A percentile compares a stretch with the other conserved stretches of the same genome.
Evolutionary conservation across 2,888 invertebrate genomes (phyloP).

Genomic region (Nezara viridula): DNA sequence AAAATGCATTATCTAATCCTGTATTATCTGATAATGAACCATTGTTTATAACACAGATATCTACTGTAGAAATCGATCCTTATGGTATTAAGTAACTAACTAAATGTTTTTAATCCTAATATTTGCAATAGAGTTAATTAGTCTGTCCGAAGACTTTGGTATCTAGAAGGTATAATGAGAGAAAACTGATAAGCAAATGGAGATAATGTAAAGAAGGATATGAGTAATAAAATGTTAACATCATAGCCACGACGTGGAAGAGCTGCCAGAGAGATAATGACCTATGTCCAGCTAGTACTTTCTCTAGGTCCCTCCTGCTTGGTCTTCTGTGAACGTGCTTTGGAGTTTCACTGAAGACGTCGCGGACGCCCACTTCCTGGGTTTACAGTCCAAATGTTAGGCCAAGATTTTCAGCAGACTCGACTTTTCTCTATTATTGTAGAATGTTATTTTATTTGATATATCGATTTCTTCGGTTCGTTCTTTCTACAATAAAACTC

Average conservation of each 20-base stretch:
- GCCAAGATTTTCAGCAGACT: neutral
- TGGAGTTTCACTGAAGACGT: neutral
- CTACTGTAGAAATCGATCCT: too few relatives aligned
- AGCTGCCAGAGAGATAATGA: conserved; percentile 43
- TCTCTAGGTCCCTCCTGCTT: conserved; percentile 16
- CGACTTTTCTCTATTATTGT: neutral
- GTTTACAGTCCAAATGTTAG: neutral
- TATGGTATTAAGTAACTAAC: too few relatives aligned
- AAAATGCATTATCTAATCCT: too few relatives aligned
- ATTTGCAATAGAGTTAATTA: too few relatives aligned
- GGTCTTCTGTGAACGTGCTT: conserved; percentile 30
- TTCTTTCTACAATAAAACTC: too few relatives aligned
- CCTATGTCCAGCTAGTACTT: conserved; percentile 32
- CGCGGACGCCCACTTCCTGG: neutral
- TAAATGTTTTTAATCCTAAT: too few relatives aligned
- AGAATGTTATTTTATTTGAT: neutral
- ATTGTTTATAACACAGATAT: too few relatives aligned
- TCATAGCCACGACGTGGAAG: conserved; percentile 6
- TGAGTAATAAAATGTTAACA: conserved; percentile 36
- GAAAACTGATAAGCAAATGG: neutral
- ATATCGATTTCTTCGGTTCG: too few relatives aligned
- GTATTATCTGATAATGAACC: too few relatives aligned
- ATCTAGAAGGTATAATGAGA: neutral
- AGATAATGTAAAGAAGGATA: conserved; percentile 13
- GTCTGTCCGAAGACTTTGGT: neutral